A percentile compares a stretch with the other conserved stretches of the same genome.
phyloP scores from a whole-genome alignment of 1,140 invertebrate genomes.

The Tribolium madens region DNA sequence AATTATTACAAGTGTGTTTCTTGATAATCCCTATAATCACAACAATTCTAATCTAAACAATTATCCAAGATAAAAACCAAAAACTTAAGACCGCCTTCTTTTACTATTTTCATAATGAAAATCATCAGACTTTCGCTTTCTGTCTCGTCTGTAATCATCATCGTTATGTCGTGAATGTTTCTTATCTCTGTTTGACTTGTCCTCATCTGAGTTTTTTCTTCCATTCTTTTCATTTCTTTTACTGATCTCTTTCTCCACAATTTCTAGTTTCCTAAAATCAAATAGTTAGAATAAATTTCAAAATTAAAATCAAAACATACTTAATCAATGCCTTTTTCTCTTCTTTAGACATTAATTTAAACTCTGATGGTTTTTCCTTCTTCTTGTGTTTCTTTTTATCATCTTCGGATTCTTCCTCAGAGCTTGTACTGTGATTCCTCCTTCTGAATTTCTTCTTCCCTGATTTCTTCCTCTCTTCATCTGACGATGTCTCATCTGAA shows the following conservation, averaged over 20 bases:
- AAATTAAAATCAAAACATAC: constrained; percentile 19
- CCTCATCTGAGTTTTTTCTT: constrained; percentile 33
- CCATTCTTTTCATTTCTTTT: constrained; percentile 70
- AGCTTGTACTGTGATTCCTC: constrained; percentile 32
- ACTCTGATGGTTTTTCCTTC: not conserved
- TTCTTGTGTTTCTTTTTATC: constrained; percentile 37
- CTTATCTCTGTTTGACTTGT: constrained; percentile 4
- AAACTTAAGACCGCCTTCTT: not conserved
- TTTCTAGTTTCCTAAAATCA: constrained; percentile 78
- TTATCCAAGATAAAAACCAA: not conserved
- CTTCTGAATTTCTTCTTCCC: not conserved
- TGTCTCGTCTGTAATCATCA: constrained; percentile 2
- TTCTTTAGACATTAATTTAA: constrained; percentile 10
- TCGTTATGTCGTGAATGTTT: constrained; percentile 13
- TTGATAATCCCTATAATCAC: too few relatives aligned
- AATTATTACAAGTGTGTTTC: too few relatives aligned
- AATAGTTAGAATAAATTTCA: not conserved
- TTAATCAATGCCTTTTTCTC: constrained; percentile 43
- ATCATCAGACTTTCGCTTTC: constrained; percentile 38
- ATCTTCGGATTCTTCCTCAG: constrained; percentile 31
- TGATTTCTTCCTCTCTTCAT: constrained; percentile 7
- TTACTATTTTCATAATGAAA: not conserved
- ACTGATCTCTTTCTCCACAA: constrained; percentile 74
- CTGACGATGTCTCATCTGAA: not conserved
- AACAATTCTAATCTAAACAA: not conserved